Conservation (phyloP, 2,113 vertebrate genomes). For the Cyanoliseus patagonus region DNA sequence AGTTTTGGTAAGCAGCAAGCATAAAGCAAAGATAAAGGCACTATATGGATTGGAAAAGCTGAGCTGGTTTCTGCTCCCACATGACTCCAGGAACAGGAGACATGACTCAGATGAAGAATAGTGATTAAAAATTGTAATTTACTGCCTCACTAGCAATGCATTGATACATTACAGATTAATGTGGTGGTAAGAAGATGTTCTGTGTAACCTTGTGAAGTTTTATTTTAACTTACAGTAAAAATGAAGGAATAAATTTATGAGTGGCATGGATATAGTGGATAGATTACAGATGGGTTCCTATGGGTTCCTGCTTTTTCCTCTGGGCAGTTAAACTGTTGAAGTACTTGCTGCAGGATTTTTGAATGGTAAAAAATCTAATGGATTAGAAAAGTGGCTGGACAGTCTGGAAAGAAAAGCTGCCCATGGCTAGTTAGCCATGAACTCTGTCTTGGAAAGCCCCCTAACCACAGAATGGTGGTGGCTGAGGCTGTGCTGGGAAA, state of each 20-base stretch:
- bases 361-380: background rate
- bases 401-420: background rate
- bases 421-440: background rate
- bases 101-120: background rate
- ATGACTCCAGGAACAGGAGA: background rate
- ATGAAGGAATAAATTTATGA: background rate
- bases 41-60: background rate
- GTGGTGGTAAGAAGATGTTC: background rate
- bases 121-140: background rate
- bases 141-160: background rate
- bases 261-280: background rate
- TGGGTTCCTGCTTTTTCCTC: background rate
- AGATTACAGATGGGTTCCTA: background rate
- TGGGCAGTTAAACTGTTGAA: background rate
- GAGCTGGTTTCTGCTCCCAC: background rate
- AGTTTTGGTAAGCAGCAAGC: background rate
- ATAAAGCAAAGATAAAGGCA: background rate
- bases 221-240: background rate
- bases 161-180: background rate
- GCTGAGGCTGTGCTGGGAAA: background rate
- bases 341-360: background rate
- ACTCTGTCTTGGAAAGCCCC: background rate
- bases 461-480: background rate
- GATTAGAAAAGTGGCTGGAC: background rate
- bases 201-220: background rate